Conservation (phyloP, 2,113 vertebrate genomes). For the Poicephalus meyeri region DNA sequence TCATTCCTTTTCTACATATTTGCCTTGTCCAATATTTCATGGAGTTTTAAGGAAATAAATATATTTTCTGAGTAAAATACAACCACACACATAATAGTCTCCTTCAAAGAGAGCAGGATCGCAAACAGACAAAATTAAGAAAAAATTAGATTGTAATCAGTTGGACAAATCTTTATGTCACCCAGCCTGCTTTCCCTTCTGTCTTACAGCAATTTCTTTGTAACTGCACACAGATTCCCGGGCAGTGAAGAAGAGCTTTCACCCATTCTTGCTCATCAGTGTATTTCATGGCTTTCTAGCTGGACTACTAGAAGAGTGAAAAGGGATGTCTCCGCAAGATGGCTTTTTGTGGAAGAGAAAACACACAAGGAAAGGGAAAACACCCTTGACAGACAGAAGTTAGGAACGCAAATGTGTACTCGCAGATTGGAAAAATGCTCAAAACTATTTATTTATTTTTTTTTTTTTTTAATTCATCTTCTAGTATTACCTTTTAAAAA, state of each 20-base stretch:
- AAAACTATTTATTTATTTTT: not conserved
- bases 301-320: not conserved
- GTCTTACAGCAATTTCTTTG: not conserved
- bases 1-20: not conserved
- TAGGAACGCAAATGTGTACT: not conserved
- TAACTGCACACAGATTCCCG: not conserved
- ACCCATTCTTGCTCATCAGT: not conserved
- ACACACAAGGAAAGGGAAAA: not conserved
- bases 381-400: not conserved
- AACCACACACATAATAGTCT: fast-evolving
- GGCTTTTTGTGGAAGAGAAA: not conserved
- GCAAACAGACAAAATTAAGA: not conserved
- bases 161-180: not conserved
- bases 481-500: not conserved
- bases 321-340: not conserved
- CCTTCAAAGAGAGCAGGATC: not conserved
- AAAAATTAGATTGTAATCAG: not conserved
- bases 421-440: not conserved
- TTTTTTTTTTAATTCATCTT: not conserved
- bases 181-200: not conserved
- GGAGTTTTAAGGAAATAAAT: not conserved
- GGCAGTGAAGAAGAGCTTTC: not conserved
- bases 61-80: not conserved
- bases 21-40: not conserved
- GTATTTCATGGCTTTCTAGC: not conserved